Evolutionary conservation across 1,140 invertebrate species (phyloP), one percentile per base, ranked within the genome.

Genomic region (Drosophila leontia): DNA sequence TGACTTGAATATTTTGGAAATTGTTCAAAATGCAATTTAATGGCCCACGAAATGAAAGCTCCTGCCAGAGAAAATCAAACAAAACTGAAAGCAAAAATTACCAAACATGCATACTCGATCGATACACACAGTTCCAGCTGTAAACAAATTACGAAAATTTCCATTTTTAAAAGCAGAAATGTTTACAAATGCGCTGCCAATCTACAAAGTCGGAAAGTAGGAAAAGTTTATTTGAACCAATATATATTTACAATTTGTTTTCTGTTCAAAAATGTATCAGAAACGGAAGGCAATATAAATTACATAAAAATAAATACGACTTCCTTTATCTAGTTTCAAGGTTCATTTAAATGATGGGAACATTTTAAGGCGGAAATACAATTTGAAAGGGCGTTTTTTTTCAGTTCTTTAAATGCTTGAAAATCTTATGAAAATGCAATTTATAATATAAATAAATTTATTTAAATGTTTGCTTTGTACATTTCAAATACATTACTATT

Each of bases 111-210:
- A 32, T 23, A 76, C 69, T 77, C 74, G 47, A 50, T 77, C 74
- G 47, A 50, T 58, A 77, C 62, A 77, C 61, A 59, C 53, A 56
- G 53, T 67, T 67, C 47, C 11, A 19, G 13, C 35, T 55, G 72
- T 77, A 77, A 67, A 77, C 75, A 77, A 57, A 77, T 77, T 77
- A 77, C 72, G 61, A 69, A 78, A 77, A 59, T 67, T 77, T 77
- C 45, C 72, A 77, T 69, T 77, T 68, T 77, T 77, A 67, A 39
- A 65, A 39, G 41, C 48, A 19, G 13, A 67, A 77, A 55, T 77
- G 63, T 77, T 77, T 77, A 77, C 75, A 60, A 58, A 56, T 29
- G 37, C 50, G 50, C 50, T 19, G 56, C 41, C 61, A 76, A 58
- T 58, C 41, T 35, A 75, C 44, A 59, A 19, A 60, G 35, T 17